phyloP scores from a whole-genome alignment of 2,797 vertebrate species.

The Caiman crocodilus region DNA sequence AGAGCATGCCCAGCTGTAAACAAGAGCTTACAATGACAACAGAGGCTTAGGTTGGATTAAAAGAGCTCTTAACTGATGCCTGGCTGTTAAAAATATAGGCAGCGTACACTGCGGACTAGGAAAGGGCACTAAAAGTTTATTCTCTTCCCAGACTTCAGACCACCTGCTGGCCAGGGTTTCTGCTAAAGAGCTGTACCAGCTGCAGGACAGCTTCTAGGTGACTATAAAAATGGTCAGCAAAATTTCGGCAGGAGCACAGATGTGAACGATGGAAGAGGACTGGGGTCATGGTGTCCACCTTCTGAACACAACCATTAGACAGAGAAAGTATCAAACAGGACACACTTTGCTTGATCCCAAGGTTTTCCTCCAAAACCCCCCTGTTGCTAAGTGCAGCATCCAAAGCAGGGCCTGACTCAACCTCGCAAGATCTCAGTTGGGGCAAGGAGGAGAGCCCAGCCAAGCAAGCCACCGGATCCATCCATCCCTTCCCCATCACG shows the following conservation, averaged over 20 bases:
- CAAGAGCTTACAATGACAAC: slow-evolving; percentile 47
- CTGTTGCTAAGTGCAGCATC: too few relatives aligned
- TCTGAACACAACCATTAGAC: not conserved
- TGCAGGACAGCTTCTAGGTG: not conserved
- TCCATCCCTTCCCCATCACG: too few relatives aligned
- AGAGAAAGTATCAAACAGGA: not conserved
- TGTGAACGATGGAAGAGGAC: not conserved
- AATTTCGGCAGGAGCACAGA: too few relatives aligned
- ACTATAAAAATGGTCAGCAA: not conserved
- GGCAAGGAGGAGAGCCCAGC: too few relatives aligned
- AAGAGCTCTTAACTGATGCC: not conserved
- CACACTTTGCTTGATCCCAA: not conserved
- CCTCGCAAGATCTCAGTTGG: too few relatives aligned
- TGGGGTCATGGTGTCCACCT: not conserved
- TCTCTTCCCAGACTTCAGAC: not conserved
- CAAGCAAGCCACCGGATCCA: too few relatives aligned
- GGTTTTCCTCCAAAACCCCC: too few relatives aligned
- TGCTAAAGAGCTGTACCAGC: not conserved
- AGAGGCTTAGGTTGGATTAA: slow-evolving; percentile 45
- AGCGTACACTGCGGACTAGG: too few relatives aligned
- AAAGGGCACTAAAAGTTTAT: not conserved
- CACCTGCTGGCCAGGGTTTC: not conserved
- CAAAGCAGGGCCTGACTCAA: not conserved
- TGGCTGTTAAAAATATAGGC: not conserved
- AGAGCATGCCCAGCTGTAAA: slow-evolving; percentile 15